A percentile compares a stretch with the other conserved stretches of the same genome.
phyloP scores from a whole-genome alignment of 2,797 vertebrate genomes.

The Furcifer pardalis region DNA sequence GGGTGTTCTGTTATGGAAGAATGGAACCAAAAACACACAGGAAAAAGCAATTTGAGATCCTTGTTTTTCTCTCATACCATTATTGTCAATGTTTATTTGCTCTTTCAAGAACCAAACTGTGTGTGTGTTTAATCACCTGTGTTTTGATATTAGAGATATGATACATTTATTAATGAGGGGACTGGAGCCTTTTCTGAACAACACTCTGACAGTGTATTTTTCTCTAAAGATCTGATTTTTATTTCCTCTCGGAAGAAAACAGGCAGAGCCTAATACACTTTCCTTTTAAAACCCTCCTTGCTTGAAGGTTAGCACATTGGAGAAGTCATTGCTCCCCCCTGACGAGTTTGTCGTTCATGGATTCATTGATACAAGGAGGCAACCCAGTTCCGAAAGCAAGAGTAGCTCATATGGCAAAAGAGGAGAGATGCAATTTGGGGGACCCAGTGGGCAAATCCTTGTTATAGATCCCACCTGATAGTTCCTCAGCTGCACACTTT shows the following conservation, averaged over 20 bases:
- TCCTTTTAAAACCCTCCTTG: not conserved
- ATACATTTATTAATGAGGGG: conserved; percentile 31
- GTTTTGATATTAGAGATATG: conserved; percentile 57
- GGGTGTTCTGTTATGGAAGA: conserved; percentile 60
- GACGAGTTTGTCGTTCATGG: not conserved
- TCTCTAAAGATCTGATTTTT: conserved; percentile 29
- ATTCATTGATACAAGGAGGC: not conserved
- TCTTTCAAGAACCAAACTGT: conserved; percentile 69
- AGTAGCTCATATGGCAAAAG: not conserved
- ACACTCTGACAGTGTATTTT: conserved; percentile 9
- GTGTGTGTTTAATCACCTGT: conserved; percentile 68
- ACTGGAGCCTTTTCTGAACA: not conserved
- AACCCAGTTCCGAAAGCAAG: not conserved
- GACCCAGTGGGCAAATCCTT: not conserved
- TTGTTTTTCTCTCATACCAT: conserved; percentile 69
- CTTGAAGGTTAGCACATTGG: not conserved
- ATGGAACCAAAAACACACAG: conserved; percentile 66
- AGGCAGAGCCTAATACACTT: not conserved
- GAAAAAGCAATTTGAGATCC: conserved; percentile 57
- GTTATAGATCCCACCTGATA: not conserved
- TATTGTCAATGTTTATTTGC: conserved; percentile 72
- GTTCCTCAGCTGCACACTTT: not conserved
- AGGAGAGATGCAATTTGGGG: not conserved
- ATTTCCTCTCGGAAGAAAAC: not conserved
- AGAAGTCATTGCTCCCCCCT: not conserved